Percentiles rank a stretch among this genome's conserved stretches.
Conservation (phyloP, 2,113 vertebrate species). For the Podocnemis expansa region DNA sequence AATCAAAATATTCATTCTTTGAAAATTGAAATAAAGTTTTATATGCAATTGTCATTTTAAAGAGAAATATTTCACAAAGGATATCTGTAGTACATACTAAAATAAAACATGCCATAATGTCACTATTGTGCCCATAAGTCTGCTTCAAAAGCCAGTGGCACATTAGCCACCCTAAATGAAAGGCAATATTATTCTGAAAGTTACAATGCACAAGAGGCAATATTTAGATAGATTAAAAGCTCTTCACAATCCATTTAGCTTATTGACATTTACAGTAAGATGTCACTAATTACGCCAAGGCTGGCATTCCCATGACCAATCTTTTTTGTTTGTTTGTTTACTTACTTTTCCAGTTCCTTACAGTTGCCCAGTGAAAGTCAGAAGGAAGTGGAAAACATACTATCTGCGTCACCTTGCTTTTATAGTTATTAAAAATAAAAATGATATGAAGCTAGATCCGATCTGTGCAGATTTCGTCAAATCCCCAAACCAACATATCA, state of each 20-base stretch:
- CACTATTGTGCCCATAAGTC: neutral
- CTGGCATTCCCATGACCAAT: neutral
- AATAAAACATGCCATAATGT: neutral
- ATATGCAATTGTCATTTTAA: neutral
- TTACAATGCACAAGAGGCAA: conserved; percentile 7
- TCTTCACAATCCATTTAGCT: neutral
- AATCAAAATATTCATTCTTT: neutral
- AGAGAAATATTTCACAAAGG: neutral
- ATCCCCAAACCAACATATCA: conserved; percentile 45
- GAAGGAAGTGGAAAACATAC: neutral
- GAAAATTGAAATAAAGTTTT: neutral
- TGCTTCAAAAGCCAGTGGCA: neutral
- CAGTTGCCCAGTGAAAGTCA: neutral
- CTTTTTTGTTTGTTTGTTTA: too few species aligned
- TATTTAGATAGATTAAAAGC: conserved; percentile 41
- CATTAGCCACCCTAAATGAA: conserved; percentile 14
- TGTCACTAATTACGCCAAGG: conserved; percentile 55
- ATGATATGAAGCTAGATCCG: conserved; percentile 3
- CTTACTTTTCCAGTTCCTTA: neutral
- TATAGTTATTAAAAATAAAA: conserved; percentile 37
- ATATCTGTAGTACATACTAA: neutral
- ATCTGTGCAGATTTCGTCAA: neutral
- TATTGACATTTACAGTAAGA: conserved; percentile 50
- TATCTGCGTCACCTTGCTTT: conserved; percentile 42
- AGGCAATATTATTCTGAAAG: conserved; percentile 6